A percentile compares a stretch with the other conserved stretches of the same genome.
These are phyloP conservation scores for Loxodonta africana DNA, from an alignment of 2,113 vertebrate genomes.

Conservation along the genomic window DNA sequence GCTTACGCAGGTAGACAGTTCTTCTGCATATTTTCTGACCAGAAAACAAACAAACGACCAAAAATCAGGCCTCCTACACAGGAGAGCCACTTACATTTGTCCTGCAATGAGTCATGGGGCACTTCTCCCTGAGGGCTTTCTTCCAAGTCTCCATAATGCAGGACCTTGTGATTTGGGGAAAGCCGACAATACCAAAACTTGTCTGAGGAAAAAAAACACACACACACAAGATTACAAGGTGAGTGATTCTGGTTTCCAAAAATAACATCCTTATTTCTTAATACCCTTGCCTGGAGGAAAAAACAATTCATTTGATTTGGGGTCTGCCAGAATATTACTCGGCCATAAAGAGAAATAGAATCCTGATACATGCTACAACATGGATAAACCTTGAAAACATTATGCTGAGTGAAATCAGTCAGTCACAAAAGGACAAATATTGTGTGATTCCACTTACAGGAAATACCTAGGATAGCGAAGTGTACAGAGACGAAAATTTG, in stretches of 20 bases:
- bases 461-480: background rate
- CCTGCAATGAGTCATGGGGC: slow-evolving; percentile 97
- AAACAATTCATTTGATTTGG: background rate
- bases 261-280: background rate
- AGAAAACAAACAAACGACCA: background rate
- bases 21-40: background rate
- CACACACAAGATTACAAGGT: background rate
- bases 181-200: slow-evolving; percentile 99
- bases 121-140: slow-evolving; percentile 98
- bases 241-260: slow-evolving; percentile 20
- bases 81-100: slow-evolving; percentile 94
- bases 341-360: background rate
- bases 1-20: background rate
- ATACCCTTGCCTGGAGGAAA: background rate
- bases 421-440: background rate
- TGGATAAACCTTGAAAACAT: background rate
- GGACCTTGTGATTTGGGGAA: slow-evolving; percentile 99
- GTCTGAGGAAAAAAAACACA: slow-evolving; percentile 89
- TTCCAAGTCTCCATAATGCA: slow-evolving; percentile 99
- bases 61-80: background rate
- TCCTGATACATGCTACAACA: background rate
- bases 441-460: background rate
- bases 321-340: background rate
- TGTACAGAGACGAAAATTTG: background rate
- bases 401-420: background rate